phyloP scores from a whole-genome alignment of 2,113 vertebrate genomes.

The Anser cygnoides region DNA sequence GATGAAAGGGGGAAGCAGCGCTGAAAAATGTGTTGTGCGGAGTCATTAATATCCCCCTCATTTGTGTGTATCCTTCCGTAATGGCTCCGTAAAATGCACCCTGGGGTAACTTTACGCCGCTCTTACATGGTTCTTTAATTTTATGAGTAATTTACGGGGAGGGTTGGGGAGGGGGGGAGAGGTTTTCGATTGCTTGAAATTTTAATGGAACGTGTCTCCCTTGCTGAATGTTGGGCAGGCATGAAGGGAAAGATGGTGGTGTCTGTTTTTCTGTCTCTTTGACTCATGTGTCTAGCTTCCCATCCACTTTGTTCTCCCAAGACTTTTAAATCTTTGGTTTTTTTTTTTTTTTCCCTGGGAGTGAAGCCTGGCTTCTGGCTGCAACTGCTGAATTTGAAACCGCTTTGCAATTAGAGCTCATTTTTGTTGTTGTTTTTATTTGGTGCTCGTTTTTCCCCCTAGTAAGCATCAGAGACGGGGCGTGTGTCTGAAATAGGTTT shows the following conservation, averaged over 20 bases:
- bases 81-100: not conserved
- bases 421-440: not conserved
- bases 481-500: not conserved
- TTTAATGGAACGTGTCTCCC: not conserved
- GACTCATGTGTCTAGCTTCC: not conserved
- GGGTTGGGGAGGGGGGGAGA: too few species aligned
- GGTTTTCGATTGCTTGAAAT: not conserved
- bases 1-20: not conserved
- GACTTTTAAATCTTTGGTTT: not conserved
- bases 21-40: not conserved
- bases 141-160: not conserved
- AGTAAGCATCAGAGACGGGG: not conserved
- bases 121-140: not conserved
- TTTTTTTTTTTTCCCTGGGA: not conserved
- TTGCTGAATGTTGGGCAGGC: not conserved
- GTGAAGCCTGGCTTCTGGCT: not conserved
- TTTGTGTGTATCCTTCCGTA: not conserved
- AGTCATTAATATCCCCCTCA: constrained; percentile 2
- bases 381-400: not conserved
- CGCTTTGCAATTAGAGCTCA: not conserved
- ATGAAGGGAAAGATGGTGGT: not conserved
- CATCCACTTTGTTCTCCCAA: rapidly evolving
- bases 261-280: too few species aligned
- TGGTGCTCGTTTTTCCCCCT: not conserved
- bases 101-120: not conserved